phyloP scores from a whole-genome alignment of 2,113 vertebrate species.

The Leptodactylus fuscus region DNA sequence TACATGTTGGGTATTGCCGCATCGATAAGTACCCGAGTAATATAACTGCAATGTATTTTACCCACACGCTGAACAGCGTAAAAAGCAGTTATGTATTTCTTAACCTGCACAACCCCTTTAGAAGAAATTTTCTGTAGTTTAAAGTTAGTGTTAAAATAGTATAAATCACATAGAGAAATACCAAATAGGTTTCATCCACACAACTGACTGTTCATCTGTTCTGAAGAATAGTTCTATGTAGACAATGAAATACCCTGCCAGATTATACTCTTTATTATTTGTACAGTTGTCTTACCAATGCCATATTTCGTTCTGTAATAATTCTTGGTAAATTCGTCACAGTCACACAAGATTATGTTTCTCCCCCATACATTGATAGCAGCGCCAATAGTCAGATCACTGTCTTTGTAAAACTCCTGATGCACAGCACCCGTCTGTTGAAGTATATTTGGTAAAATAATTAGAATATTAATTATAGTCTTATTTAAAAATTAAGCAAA shows the following conservation, averaged over 20 bases:
- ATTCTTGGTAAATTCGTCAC: constrained; percentile 90
- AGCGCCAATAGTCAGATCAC: constrained; percentile 83
- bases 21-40: too few relatives aligned
- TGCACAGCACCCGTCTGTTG: constrained; percentile 80
- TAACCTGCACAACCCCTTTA: too few relatives aligned
- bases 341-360: constrained; percentile 83
- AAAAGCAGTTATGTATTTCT: too few relatives aligned
- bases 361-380: constrained; percentile 91
- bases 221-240: neutral
- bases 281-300: constrained; percentile 77
- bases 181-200: too few relatives aligned
- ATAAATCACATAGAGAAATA: too few relatives aligned
- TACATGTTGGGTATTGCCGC: too few relatives aligned
- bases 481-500: too few relatives aligned
- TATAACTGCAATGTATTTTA: too few relatives aligned
- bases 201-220: too few relatives aligned
- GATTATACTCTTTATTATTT: neutral
- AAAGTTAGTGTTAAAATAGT: too few relatives aligned
- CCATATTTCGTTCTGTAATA: constrained; percentile 88
- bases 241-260: neutral
- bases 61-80: too few relatives aligned
- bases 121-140: too few relatives aligned
- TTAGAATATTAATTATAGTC: neutral
- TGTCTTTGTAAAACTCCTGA: constrained; percentile 86
- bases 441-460: neutral